Evolutionary conservation across 2,888 invertebrate genomes (phyloP), one percentile per base, ranked within the genome.

Genomic region (Erebia palarica): DNA sequence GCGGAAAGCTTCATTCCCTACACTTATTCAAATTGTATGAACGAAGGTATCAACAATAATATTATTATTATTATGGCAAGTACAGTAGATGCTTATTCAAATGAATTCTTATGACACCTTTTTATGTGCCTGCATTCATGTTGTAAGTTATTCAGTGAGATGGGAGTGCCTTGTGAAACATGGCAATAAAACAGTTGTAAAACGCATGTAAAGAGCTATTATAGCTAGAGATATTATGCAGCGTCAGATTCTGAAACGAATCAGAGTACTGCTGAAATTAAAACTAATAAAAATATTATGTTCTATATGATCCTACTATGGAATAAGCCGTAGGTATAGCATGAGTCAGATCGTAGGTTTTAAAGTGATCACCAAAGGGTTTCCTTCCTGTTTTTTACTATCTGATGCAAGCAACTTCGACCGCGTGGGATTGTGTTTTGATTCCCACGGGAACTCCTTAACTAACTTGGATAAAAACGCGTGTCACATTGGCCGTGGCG

Each of bases 31-130:
- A 63, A 63, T 63, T 63, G 61, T 21, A 63, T 49, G 47, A 11
- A 49, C 21, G 13, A 63, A 14, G 47, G 21, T 63, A 61, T 18
- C 8, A 47, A 21, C 21, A 21, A n/a, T 21, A 49, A 63, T 36
- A 36, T 7, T 36, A 36, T 36, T 36, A 36, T 36, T 36, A 36
- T 36, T 36, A 36, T 36, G 36, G 21, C 47, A 21, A n/a, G 49
- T 14, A 49, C 21, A 14, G 49, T 63, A 21, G 49, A 65, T 64
- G 68, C 44, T 71, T 71, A 71, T 68, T 65, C 68, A 68, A 68
- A 63, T 63, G 49, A 49, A 63, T 49, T 49, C 63, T 63, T 63
- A 49, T 49, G 63, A 61, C 13, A 11, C 44, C 61, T 13, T 63
- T 42, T 44, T 36, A 44, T 44, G 51, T 58, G 42, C 55, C 55